Conservation (phyloP, 1,140 invertebrate genomes). For the Caerostris extrusa region DNA sequence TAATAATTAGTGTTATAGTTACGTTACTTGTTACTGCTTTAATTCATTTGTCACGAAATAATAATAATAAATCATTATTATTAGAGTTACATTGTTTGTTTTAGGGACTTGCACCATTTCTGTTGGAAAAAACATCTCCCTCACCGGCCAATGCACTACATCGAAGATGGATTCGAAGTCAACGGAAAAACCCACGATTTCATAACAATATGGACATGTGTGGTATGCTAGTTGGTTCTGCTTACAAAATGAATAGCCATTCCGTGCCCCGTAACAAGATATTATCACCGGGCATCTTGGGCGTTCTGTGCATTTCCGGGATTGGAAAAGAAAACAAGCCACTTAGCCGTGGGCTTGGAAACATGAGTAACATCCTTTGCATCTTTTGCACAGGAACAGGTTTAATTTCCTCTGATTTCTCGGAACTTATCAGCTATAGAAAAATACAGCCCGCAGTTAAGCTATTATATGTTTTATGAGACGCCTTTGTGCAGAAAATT, state of each 20-base stretch:
- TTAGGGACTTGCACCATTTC: background rate
- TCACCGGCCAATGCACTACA: background rate
- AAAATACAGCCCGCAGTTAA: constrained; percentile 1
- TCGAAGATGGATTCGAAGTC: background rate
- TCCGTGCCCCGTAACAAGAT: constrained; percentile 10
- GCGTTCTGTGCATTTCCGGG: constrained; percentile 26
- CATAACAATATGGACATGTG: background rate
- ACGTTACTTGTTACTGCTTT: no score
- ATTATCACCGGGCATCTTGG: constrained; percentile 37
- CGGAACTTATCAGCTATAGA: constrained; percentile 3
- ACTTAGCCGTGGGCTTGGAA: background rate
- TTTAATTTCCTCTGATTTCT: constrained; percentile 25
- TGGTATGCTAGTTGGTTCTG: background rate
- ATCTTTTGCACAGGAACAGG: background rate
- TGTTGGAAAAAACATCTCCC: no score
- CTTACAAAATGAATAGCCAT: background rate
- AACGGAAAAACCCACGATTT: constrained; percentile 7
- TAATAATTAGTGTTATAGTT: no score
- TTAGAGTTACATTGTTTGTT: background rate
- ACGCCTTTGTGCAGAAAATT: background rate
- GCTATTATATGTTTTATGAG: background rate
- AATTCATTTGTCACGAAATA: no score
- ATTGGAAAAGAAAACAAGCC: background rate
- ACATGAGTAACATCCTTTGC: background rate
- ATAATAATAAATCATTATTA: no score